Evolutionary conservation across 1,140 invertebrate genomes (phyloP).

Genomic region (Babylonia areolata): DNA sequence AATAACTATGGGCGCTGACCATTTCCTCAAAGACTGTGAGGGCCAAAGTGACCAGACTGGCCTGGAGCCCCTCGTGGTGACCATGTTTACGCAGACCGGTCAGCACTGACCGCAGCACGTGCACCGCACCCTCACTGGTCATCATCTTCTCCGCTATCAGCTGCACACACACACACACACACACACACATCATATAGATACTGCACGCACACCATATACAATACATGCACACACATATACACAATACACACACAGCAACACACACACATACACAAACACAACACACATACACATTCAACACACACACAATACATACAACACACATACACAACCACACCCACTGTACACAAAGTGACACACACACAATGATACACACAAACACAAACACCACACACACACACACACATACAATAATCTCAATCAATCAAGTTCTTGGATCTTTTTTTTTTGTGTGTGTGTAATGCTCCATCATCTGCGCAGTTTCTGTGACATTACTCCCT

Average conservation of each 20-base stretch:
- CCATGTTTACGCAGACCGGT: slow-evolving; percentile 77
- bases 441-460: no score
- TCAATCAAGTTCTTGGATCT: no score
- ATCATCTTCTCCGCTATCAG: slow-evolving; percentile 57
- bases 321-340: no score
- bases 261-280: slow-evolving; percentile 10
- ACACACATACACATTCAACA: slow-evolving; percentile 18
- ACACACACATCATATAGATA: not conserved
- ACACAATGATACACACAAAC: not conserved
- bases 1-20: no score
- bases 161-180: no score
- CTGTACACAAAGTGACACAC: no score
- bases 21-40: slow-evolving; percentile 88
- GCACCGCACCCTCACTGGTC: slow-evolving; percentile 56
- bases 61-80: slow-evolving; percentile 89
- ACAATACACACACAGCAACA: not conserved
- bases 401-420: no score
- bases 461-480: no score
- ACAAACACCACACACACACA: no score
- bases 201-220: no score
- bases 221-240: no score
- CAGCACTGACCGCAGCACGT: slow-evolving; percentile 65
- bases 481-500: no score
- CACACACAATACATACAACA: slow-evolving; percentile 19
- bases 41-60: slow-evolving; percentile 82